phyloP scores from a whole-genome alignment of 2,113 vertebrate genomes.

The Seriola dumerili region DNA sequence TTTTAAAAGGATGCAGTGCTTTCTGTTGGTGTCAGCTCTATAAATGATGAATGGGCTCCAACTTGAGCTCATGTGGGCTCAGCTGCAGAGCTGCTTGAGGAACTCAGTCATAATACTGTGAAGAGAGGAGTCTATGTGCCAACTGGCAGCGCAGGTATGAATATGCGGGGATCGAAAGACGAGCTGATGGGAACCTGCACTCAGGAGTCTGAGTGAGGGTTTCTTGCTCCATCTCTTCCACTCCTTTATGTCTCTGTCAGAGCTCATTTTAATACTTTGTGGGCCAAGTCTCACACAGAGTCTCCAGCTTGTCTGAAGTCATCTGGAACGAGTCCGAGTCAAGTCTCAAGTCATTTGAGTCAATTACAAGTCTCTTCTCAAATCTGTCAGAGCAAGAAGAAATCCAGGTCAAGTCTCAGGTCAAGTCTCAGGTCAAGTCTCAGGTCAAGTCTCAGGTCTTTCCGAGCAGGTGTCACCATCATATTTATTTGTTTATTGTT shows the following conservation, averaged over 20 bases:
- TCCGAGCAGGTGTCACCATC: too few relatives aligned
- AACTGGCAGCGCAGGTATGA: too few relatives aligned
- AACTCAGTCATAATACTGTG: too few relatives aligned
- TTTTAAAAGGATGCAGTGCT: constrained; percentile 1
- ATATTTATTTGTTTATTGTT: too few relatives aligned
- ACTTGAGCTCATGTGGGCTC: not conserved
- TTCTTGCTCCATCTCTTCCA: not conserved
- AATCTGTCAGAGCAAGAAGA: not conserved
- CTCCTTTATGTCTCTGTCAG: not conserved
- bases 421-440: not conserved
- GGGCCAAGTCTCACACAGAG: not conserved
- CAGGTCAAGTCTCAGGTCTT: too few relatives aligned
- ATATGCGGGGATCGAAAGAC: too few relatives aligned
- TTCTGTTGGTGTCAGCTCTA: not conserved
- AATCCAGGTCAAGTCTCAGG: not conserved
- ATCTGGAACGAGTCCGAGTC: not conserved
- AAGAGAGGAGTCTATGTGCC: too few relatives aligned
- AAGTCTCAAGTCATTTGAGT: not conserved
- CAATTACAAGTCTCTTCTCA: not conserved
- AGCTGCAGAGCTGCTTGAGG: too few relatives aligned
- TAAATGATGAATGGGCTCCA: constrained; percentile 20
- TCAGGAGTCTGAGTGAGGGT: too few relatives aligned
- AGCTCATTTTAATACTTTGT: not conserved
- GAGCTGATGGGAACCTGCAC: too few relatives aligned
- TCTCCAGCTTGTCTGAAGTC: not conserved